Evolutionary conservation across 2,888 invertebrate species (phyloP), one percentile per base, ranked within the genome.

Genomic region (Odontocerum albicorne): DNA sequence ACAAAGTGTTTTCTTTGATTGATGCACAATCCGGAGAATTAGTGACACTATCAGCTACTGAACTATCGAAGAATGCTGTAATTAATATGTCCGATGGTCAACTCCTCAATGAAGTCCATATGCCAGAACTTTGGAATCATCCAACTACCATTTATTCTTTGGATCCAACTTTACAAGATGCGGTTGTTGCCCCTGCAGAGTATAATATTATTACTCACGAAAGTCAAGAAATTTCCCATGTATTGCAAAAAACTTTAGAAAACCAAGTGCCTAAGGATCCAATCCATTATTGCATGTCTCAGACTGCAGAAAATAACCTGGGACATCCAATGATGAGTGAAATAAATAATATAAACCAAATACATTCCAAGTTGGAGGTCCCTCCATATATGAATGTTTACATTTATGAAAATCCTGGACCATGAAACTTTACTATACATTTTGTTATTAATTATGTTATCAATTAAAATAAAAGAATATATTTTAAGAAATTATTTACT

Each of bases 21-120:
- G 62, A 62, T 32, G 62, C 58, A 1, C 62, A 62, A 35, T 62
- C 62, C n/a, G 62, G 62, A 12, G 62, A 62, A 40, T 31, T 62
- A 13, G 56, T 62, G 2, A 55, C 58, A 16, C 35, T 62, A 13
- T 60, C 62, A 13, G 60, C 55, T 7, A 51, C 55, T 6, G 60
- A 62, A 10, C 47, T 62, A 39, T 56, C 60, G 2, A 57, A 60
- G 36, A 62, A 50, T 10, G 55, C 55, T 1, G 54, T 62, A 15
- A 55, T 62, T 7, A 57, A 60, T 31, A 59, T 61, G 54, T 42
- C 52, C 2, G 53, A 54, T 16, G 50, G 57, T 1, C 52, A 55
- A 10, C 32, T 61, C 17, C 46, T 61, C n/a, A 59, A 57, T 22
- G 50, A 47, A 10, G 58, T 56, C 19, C 49, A 58, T 22, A 43